Conservation (phyloP, 2,888 invertebrate species). For the Ochropleura plecta region DNA sequence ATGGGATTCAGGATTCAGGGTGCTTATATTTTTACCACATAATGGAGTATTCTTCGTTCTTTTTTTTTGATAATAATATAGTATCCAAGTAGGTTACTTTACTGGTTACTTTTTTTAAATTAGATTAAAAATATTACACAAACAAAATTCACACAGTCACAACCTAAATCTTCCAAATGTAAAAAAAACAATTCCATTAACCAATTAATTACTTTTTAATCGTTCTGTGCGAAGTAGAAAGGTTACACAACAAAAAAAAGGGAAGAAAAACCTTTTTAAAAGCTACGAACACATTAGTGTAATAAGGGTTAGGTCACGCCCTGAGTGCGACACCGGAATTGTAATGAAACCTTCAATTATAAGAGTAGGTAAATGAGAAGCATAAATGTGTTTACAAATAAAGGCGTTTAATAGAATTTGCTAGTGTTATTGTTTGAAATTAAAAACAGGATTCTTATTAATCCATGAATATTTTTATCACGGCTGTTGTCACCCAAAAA, state of each 20-base stretch:
- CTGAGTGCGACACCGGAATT: constrained; percentile 73
- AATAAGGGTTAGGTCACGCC: constrained; percentile 77
- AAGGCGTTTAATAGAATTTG: not conserved
- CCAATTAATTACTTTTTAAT: constrained; percentile 50
- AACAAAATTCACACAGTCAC: constrained; percentile 15
- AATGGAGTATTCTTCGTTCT: not conserved
- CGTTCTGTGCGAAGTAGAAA: constrained; percentile 35
- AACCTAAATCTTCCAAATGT: constrained; percentile 16
- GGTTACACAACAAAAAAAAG: constrained; percentile 38
- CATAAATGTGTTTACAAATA: constrained; percentile 49
- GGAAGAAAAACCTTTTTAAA: constrained; percentile 63
- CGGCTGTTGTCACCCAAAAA: too few relatives aligned
- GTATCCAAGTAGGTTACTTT: not conserved
- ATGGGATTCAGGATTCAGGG: not conserved
- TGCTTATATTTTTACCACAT: not conserved
- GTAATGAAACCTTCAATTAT: constrained; percentile 73
- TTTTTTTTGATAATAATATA: not conserved
- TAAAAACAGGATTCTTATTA: not conserved
- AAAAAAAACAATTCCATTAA: constrained; percentile 41
- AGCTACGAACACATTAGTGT: constrained; percentile 77
- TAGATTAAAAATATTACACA: not conserved
- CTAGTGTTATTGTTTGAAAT: not conserved
- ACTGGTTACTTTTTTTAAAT: not conserved
- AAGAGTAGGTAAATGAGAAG: constrained; percentile 47
- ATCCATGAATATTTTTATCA: not conserved